A percentile compares a stretch with the other conserved stretches of the same genome.
Evolutionary conservation across 35 echinoderm and acorn worm species (phyloP).

Genomic region (Apostichopus japonicus): DNA sequence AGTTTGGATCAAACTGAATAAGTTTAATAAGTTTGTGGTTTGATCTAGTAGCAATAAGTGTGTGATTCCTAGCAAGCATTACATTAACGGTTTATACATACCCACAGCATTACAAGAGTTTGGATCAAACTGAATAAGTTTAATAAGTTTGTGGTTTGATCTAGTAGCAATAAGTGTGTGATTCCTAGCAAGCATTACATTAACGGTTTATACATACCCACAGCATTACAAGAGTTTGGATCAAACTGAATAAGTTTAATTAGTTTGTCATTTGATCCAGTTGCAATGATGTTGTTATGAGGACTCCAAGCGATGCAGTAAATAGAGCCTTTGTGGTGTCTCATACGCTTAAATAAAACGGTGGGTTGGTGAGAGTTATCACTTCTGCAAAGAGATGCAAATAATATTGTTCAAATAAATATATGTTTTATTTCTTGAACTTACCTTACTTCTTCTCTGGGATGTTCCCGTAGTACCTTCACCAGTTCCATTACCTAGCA

Average conservation of each 20-base stretch:
- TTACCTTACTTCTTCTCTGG: no score
- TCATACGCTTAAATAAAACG: conserved; percentile 89
- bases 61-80: no score
- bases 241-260: conserved; percentile 88
- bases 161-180: conserved; percentile 56
- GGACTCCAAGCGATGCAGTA: conserved; percentile 97
- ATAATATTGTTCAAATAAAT: no score
- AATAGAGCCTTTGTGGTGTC: conserved; percentile 98
- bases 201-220: conserved; percentile 59
- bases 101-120: conserved; percentile 90
- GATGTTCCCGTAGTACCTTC: no score
- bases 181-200: no score
- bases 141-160: conserved; percentile 95
- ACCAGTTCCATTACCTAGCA: no score
- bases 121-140: conserved; percentile 83
- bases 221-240: conserved; percentile 82
- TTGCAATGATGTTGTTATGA: conserved; percentile 79
- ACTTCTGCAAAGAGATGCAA: conserved; percentile 28
- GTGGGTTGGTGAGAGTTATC: conserved; percentile 81
- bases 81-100: conserved; percentile 30
- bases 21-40: conserved; percentile 68
- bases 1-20: no score
- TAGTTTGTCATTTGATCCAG: conserved; percentile 95
- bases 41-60: no score
- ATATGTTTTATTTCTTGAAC: no score